Conservation (phyloP, 1,140 invertebrate genomes). For the Adoxophyes honmai region DNA sequence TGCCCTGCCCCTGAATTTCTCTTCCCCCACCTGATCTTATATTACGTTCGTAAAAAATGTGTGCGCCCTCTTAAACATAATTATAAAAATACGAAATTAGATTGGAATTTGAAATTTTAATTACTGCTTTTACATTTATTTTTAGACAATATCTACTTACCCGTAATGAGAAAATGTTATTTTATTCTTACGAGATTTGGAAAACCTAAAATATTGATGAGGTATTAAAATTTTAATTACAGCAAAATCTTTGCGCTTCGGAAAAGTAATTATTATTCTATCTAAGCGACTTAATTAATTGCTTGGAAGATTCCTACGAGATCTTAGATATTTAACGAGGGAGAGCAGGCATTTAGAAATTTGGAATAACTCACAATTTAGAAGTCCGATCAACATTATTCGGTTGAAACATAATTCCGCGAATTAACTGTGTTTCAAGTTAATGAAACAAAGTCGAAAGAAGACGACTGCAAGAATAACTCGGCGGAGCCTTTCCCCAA, state of each 20-base stretch:
- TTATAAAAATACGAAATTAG: no score
- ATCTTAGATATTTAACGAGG: slow-evolving; percentile 11
- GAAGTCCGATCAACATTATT: slow-evolving; percentile 9
- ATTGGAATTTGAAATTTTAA: no score
- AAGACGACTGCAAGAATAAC: neutral
- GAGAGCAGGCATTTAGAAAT: slow-evolving; percentile 9
- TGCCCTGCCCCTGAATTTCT: no score
- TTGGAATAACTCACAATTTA: slow-evolving; percentile 1
- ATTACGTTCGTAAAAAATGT: no score
- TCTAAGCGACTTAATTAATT: slow-evolving; percentile 12
- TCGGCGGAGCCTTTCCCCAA: neutral
- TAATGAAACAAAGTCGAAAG: slow-evolving; percentile 12
- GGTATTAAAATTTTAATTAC: neutral
- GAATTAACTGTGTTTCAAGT: slow-evolving; percentile 5
- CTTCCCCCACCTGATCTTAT: no score
- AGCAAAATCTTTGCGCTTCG: neutral
- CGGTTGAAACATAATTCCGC: neutral
- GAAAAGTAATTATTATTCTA: slow-evolving; percentile 7
- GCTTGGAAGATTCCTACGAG: neutral
- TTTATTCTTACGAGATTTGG: neutral
- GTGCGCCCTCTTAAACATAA: no score
- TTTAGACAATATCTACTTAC: no score
- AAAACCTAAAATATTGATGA: neutral
- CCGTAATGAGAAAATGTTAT: no score
- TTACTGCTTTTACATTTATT: no score